phyloP scores from a whole-genome alignment of 2,888 invertebrate species.

The Leptura quadrifasciata region DNA sequence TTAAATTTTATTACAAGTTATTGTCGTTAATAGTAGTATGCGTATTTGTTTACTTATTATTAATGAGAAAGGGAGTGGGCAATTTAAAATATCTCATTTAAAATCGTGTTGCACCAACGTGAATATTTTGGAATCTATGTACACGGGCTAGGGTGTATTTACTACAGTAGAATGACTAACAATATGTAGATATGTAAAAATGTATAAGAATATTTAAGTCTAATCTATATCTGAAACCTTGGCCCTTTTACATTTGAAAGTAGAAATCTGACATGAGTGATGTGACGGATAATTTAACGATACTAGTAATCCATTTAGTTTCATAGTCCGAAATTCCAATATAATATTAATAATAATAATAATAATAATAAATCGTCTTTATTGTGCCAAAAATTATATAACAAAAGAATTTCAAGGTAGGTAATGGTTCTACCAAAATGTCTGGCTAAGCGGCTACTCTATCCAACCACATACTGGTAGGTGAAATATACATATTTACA shows the following conservation, averaged over 20 bases:
- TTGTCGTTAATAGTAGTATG: background rate
- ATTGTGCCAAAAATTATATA: no score
- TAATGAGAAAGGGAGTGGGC: background rate
- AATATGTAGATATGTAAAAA: slow-evolving; percentile 7
- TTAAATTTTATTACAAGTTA: background rate
- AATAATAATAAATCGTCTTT: no score
- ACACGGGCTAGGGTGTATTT: background rate
- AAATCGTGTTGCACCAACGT: slow-evolving; percentile 4
- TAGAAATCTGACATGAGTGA: slow-evolving; percentile 11
- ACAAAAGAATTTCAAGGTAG: no score
- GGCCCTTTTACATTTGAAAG: slow-evolving; percentile 32
- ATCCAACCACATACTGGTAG: no score
- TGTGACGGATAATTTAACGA: background rate
- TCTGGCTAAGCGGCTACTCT: no score
- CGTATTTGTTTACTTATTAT: slow-evolving; percentile 10
- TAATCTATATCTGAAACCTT: slow-evolving; percentile 26
- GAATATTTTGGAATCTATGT: background rate
- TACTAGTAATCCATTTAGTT: background rate
- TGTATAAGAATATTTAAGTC: slow-evolving; percentile 20
- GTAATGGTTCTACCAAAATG: no score
- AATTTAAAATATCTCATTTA: background rate
- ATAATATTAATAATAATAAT: no score
- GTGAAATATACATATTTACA: no score
- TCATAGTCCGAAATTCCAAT: no score
- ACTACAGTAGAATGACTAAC: background rate